These are phyloP conservation scores for Felis chaus DNA, from an alignment of 2,113 vertebrate genomes.

Conservation along the genomic window DNA sequence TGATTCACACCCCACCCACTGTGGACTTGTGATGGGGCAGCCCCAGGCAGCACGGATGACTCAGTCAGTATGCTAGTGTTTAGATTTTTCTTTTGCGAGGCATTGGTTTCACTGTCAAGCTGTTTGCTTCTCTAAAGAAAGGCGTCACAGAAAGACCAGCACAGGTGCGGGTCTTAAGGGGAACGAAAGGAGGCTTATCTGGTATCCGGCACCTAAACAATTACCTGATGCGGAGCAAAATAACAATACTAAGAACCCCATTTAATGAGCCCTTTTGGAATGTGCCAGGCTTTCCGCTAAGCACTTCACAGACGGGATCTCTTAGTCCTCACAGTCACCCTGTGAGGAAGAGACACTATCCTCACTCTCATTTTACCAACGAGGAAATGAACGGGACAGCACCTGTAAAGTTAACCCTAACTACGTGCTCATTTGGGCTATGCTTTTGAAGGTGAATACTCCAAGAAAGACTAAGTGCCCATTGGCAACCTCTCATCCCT, in stretches of 20 bases:
- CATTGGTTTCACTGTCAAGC: not conserved
- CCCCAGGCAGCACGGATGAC: not conserved
- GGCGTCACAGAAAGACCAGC: too few species aligned
- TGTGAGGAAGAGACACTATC: not conserved
- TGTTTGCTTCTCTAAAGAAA: constrained; percentile 1
- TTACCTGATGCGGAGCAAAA: not conserved
- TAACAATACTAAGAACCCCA: not conserved
- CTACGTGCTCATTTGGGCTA: not conserved
- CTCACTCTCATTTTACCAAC: not conserved
- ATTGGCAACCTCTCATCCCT: not conserved
- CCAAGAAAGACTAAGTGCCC: not conserved
- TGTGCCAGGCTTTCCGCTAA: not conserved
- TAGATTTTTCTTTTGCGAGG: not conserved
- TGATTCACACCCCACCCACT: not conserved
- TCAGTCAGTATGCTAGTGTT: not conserved
- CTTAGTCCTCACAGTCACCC: not conserved
- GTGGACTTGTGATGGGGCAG: not conserved
- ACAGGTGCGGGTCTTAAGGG: not conserved
- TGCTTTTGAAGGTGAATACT: not conserved
- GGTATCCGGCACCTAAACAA: not conserved
- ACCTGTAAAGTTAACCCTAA: not conserved
- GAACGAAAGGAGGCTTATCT: not conserved
- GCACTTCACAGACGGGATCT: not conserved
- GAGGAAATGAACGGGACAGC: not conserved
- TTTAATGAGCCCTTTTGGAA: too few species aligned